Evolutionary conservation across 2,888 invertebrate species (phyloP).

Genomic region (Leptothorax acervorum): DNA sequence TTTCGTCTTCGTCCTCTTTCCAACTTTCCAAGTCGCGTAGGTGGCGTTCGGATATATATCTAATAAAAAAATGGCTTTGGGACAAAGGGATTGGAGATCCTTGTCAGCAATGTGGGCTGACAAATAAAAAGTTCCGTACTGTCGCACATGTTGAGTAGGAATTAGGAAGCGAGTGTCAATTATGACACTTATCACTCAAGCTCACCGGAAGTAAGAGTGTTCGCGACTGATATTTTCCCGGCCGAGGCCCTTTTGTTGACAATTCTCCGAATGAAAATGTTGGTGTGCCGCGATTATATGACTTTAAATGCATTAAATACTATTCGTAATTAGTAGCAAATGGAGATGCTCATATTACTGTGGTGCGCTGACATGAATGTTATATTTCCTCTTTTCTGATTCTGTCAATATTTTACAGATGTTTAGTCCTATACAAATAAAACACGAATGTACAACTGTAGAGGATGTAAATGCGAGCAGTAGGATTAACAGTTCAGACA

Average conservation of each 20-base stretch:
- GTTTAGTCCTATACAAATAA: slow-evolving; percentile 84
- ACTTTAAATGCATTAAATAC: neutral
- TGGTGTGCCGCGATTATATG: slow-evolving; percentile 29
- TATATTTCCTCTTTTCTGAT: neutral
- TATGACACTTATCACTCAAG: slow-evolving; percentile 45
- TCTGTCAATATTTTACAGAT: slow-evolving; percentile 74
- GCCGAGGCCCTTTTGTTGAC: slow-evolving; percentile 31
- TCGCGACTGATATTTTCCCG: slow-evolving; percentile 39
- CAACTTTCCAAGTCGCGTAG: neutral
- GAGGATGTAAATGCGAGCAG: slow-evolving; percentile 80
- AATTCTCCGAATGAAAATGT: slow-evolving; percentile 60
- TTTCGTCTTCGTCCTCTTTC: neutral
- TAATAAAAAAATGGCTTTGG: slow-evolving; percentile 19
- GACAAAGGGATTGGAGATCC: slow-evolving; percentile 51
- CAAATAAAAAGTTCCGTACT: neutral
- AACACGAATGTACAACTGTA: slow-evolving; percentile 82
- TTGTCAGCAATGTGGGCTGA: slow-evolving; percentile 30
- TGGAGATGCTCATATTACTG: neutral
- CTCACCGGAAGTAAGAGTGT: slow-evolving; percentile 31
- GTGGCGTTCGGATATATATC: slow-evolving; percentile 9
- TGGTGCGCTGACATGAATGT: neutral
- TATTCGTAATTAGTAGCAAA: neutral
- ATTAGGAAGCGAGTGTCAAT: slow-evolving; percentile 37
- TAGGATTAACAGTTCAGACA: slow-evolving; percentile 75
- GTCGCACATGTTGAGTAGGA: slow-evolving; percentile 10